Evolutionary conservation across 2,113 vertebrate genomes (phyloP).

Genomic region (Hepsetus odoe): DNA sequence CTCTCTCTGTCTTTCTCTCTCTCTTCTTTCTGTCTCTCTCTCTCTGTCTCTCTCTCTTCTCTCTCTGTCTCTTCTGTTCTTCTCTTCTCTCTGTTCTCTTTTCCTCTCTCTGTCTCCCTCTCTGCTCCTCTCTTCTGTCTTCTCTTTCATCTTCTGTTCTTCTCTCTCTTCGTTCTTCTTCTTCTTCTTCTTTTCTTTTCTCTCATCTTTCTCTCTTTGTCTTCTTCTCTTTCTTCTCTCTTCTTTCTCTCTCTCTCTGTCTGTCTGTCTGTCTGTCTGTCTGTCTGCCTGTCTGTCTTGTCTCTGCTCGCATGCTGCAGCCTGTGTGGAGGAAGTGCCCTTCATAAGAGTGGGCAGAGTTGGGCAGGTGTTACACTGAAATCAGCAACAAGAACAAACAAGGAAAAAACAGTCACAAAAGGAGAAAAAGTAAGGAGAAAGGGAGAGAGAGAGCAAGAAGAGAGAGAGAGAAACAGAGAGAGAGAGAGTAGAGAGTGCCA

Average conservation of each 20-base stretch:
- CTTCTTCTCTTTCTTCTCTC: not conserved
- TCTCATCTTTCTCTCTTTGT: slow-evolving; percentile 20
- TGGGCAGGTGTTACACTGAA: slow-evolving; percentile 1
- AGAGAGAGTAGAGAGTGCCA: not conserved
- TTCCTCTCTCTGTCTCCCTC: not conserved
- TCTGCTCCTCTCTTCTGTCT: no score
- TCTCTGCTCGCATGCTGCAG: slow-evolving; percentile 60
- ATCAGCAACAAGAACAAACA: no score
- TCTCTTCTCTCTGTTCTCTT: slow-evolving; percentile 19
- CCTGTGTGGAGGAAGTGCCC: slow-evolving; percentile 53
- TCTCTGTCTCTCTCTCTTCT: not conserved
- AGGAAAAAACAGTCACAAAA: not conserved
- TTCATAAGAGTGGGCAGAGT: slow-evolving; percentile 34
- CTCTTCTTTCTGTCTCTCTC: no score
- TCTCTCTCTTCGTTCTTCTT: not conserved
- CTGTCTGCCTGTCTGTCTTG: no score
- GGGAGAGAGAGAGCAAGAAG: slow-evolving; percentile 17
- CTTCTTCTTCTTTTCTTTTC: not conserved
- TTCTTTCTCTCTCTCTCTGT: slow-evolving; percentile 40
- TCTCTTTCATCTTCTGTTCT: slow-evolving; percentile 35
- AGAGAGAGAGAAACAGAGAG: not conserved
- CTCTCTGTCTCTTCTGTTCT: no score
- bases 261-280: not conserved
- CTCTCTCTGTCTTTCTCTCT: no score
- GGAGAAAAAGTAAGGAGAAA: not conserved